These are phyloP conservation scores for Ageneiosus marmoratus DNA, from an alignment of 2,113 vertebrate genomes.

Conservation along the genomic window DNA sequence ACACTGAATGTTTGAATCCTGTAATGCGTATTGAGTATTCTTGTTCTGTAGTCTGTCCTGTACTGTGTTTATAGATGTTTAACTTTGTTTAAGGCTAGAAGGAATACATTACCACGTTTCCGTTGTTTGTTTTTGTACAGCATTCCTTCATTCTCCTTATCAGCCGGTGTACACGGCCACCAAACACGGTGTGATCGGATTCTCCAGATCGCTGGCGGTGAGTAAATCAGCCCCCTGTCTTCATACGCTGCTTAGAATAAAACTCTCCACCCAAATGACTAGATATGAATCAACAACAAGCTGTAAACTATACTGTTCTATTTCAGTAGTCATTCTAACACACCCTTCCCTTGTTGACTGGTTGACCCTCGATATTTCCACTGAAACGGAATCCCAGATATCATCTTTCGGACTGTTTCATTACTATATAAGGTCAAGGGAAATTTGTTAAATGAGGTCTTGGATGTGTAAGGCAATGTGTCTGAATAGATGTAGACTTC, in stretches of 20 bases:
- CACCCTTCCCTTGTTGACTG: neutral
- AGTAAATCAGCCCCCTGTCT: conserved; percentile 59
- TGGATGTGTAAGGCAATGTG: neutral
- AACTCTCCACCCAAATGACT: neutral
- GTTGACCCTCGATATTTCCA: neutral
- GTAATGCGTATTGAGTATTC: neutral
- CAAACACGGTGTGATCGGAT: conserved; percentile 92
- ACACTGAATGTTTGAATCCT: neutral
- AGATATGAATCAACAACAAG: neutral
- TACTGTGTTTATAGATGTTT: neutral
- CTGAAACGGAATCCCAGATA: neutral
- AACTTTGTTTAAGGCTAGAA: neutral
- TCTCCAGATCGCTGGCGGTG: conserved; percentile 91
- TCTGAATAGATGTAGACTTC: neutral
- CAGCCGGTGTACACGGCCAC: conserved; percentile 97
- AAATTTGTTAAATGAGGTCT: neutral
- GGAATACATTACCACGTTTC: neutral
- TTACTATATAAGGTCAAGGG: neutral
- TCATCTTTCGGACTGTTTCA: neutral
- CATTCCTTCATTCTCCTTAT: conserved; percentile 87
- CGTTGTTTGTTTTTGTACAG: conserved; percentile 63
- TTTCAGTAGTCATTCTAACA: neutral
- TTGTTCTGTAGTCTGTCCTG: neutral
- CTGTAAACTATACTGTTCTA: neutral
- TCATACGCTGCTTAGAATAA: neutral